Percentiles rank a stretch among this genome's conserved stretches.
Conservation (phyloP, 1,140 invertebrate genomes). For the Telenomus remus region DNA sequence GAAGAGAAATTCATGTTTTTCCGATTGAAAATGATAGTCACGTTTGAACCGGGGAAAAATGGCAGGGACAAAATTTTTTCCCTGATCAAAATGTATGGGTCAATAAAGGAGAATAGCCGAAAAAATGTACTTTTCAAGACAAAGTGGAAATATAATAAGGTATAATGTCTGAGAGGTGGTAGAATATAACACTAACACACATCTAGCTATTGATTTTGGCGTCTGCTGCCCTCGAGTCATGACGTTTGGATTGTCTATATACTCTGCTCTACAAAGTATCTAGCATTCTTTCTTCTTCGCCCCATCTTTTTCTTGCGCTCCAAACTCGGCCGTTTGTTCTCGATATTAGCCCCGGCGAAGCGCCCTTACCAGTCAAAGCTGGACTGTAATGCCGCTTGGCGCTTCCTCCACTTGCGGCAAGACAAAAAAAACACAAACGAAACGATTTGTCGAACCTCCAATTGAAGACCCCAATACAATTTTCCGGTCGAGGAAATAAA, state of each 20-base stretch:
- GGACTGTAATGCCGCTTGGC: no score
- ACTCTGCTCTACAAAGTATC: conserved; percentile 45
- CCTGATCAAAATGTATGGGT: no score
- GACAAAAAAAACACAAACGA: not conserved
- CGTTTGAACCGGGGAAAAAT: no score
- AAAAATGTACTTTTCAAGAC: no score
- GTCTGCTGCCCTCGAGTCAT: conserved; percentile 51
- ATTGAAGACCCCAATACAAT: no score
- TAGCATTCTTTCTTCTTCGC: conserved; percentile 36
- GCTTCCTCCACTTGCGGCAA: no score
- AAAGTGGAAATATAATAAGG: conserved; percentile 7
- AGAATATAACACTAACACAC: conserved; percentile 66
- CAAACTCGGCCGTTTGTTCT: conserved; percentile 26
- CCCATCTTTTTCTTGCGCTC: conserved; percentile 40
- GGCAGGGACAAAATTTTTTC: no score
- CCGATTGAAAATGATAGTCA: no score
- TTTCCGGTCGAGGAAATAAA: no score
- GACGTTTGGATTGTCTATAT: conserved; percentile 60
- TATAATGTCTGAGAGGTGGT: conserved; percentile 5
- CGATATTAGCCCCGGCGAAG: conserved; percentile 24
- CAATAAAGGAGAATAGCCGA: no score
- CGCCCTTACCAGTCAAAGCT: not conserved
- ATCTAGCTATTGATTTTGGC: conserved; percentile 66
- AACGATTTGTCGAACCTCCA: no score
- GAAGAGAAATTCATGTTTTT: no score